Base-by-base conservation (phyloP, 2,113 vertebrate genomes). In the Dasyurus viverrinus region DNA sequence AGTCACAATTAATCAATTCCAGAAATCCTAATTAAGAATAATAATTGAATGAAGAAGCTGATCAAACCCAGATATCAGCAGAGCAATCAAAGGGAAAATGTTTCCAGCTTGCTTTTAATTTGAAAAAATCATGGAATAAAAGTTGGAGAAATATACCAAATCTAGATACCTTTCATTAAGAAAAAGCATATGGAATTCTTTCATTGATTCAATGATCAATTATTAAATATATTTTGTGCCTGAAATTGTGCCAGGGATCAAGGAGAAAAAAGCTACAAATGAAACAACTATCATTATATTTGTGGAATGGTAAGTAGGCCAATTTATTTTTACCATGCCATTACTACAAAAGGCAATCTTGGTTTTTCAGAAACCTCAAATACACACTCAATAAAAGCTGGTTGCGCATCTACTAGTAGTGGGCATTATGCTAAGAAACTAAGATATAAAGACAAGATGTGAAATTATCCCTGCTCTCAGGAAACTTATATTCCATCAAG, bases 21-120 rank as follows among this genome's bases (percentile, higher is more conserved):
- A 53, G 36, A 94, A 55, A 95, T 10, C n/a, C 68, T 0, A 24
- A 42, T 95, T 91, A 60, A 96, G 89, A 57, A 36, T 10, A 54
- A 25, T 47, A 90, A 90, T 16, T 89, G 46, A 42, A 89, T 36
- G 14, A 91, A 2, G 24, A 93, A 90, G 23, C 6, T 68, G 60
- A 90, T 55, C 68, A 84, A 8, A 42, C 19, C n/a, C 7, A 84
- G 16, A 23, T 84, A 42, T 76, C 5, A 84, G 68, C 68, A 23
- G 19, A 42, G 42, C 68, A 42, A 42, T 84, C n/a, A n/a, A 0
- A 84, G 68, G 16, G n/a, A 42, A 68, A 84, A 84, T 23, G 23
- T 84, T 84, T 84, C 42, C 36, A 42, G 6, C 68, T 84, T 84
- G 68, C 68, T 84, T 42, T 84, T 42, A 84, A 84, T 84, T 84